Evolutionary conservation across 2,797 vertebrate species (phyloP), one percentile per base, ranked within the genome.

Genomic region (Hippopotamyrus pictus): DNA sequence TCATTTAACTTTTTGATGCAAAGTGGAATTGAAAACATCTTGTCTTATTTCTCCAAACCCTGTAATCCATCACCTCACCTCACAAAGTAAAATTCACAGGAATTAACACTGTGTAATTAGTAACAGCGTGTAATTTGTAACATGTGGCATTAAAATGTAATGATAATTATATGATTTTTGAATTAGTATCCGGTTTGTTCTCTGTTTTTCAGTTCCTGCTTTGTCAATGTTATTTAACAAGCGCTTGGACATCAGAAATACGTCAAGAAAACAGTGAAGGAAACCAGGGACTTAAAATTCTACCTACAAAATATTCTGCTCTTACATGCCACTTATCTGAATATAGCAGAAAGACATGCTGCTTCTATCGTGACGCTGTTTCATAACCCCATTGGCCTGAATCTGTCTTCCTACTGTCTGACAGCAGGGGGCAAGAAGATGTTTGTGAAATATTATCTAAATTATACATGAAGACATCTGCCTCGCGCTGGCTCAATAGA

Each of bases 371-470:
- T 50, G 37, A 50, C 33, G 62, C 62, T 48, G 14, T 73, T 53
- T 79, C 41, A 7, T 82, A 88, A 87, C 57, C 65, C 53, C 44
- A 89, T 57, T 82, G 86, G 50, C 85, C 65, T 29, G 86, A 62
- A 88, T 89, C 89, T 59, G 86, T 87, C 86, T 83, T 87, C 89
- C 86, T 89, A 29, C 54, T 19, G 51, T 46, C 41, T 87, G 86
- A 33, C 86, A 37, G 86, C 17, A 25, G 84, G 65, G 62, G 48
- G 41, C 54, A 84, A 37, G 25, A 82, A 62, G 86, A 88, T 76
- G 73, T 89, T 89, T 89, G 65, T 89, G 89, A 87, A 76, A 54
- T 89, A 62, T 88, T 82, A 88, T 88, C 50, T 89, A 83, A 88
- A 89, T 88, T 89, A 89, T 89, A 69, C 48, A 89, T 37, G 19